Evolutionary conservation across 2,888 invertebrate species (phyloP).

Genomic region (Andrena bicolor): DNA sequence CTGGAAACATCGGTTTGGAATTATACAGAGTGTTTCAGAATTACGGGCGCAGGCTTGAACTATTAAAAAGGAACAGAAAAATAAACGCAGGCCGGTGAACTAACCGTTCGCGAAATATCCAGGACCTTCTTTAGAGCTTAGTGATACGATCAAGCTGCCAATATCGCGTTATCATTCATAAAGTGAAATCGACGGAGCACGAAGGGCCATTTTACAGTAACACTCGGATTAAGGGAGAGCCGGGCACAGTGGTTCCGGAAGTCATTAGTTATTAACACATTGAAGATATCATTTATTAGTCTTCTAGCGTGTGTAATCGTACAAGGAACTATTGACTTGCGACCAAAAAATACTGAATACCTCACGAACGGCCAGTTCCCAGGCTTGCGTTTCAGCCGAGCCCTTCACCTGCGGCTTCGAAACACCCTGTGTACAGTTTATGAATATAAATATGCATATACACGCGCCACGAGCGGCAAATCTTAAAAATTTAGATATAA

Average conservation of each 20-base stretch:
- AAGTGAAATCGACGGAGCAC: too few species aligned
- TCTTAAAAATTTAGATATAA: conserved; percentile 57
- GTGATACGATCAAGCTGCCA: too few species aligned
- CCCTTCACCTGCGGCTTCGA: neutral
- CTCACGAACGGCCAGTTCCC: neutral
- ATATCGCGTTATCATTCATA: too few species aligned
- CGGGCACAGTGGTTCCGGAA: too few species aligned
- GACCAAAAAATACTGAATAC: neutral
- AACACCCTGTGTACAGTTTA: conserved; percentile 28
- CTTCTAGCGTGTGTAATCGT: neutral
- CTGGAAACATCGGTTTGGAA: conserved; percentile 37
- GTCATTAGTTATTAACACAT: too few species aligned
- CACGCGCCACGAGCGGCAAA: conserved; percentile 52
- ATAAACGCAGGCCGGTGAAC: too few species aligned
- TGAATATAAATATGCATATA: conserved; percentile 33
- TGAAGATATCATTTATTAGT: too few species aligned
- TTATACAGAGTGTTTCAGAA: conserved; percentile 23
- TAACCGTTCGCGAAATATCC: too few species aligned
- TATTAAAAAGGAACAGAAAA: too few species aligned
- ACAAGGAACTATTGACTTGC: neutral
- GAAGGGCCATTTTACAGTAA: too few species aligned
- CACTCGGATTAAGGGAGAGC: too few species aligned
- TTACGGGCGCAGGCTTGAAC: conserved; percentile 19
- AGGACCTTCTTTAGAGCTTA: too few species aligned
- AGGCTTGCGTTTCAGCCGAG: neutral